These are phyloP conservation scores for Erpornis zantholeuca DNA, from an alignment of 2,113 vertebrate genomes.

Conservation along the genomic window DNA sequence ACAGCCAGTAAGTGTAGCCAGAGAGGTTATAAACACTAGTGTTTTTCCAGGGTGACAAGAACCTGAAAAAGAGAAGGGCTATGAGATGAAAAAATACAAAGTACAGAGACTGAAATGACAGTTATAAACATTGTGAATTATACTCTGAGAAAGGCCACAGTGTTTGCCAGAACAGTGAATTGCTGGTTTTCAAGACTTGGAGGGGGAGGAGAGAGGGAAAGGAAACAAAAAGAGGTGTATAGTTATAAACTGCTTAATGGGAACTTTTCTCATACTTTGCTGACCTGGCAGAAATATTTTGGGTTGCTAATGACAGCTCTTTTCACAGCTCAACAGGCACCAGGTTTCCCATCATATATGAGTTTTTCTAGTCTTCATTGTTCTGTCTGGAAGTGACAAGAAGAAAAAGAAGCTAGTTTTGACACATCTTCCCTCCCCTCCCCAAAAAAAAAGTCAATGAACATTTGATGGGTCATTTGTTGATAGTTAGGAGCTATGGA, in stretches of 20 bases:
- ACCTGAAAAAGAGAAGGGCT: constrained; percentile 17
- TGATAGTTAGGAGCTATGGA: not conserved
- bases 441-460: not conserved
- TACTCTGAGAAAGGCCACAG: not conserved
- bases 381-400: not conserved
- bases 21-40: constrained; percentile 30
- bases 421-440: not conserved
- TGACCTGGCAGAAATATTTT: not conserved
- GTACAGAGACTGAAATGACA: constrained; percentile 1
- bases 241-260: not conserved
- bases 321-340: not conserved
- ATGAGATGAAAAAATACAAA: constrained; percentile 22
- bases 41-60: not conserved
- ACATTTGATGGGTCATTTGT: not conserved
- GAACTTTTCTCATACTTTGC: not conserved
- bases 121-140: not conserved
- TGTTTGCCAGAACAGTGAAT: not conserved
- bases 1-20: not conserved
- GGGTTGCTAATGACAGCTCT: not conserved
- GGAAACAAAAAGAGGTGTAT: not conserved
- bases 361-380: not conserved
- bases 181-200: not conserved
- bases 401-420: not conserved
- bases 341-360: not conserved
- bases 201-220: not conserved